Base-by-base conservation (phyloP, 2,888 invertebrate genomes). In the Andrena praecox region DNA sequence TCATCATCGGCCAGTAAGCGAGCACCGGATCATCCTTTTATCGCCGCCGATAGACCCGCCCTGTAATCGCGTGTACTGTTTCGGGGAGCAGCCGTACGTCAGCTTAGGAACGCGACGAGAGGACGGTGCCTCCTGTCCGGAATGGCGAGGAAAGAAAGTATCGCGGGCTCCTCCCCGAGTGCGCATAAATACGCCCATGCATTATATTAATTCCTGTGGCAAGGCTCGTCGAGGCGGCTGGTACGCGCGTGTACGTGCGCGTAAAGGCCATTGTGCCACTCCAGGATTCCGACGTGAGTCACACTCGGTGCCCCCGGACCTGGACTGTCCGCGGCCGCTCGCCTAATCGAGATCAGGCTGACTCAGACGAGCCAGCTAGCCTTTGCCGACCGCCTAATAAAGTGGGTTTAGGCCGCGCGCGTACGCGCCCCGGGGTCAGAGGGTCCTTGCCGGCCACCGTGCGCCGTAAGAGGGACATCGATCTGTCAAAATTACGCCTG, bases 311-410 rank as follows among this genome's bases (percentile, higher is more conserved):
- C 83, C 83, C 80, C 77, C 77, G 75, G 81, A 77, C 74, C 74
- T 24, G 76, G 80, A 70, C 74, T 77, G 76, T 79, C 85, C 84
- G 84, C 56, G 68, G 73, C 69, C 83, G 81, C 74, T 75, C 76
- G 83, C 85, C 82, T 89, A 90, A 89, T 88, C 90, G 88, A 89
- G 89, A 89, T 84, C 87, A 77, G 69, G 87, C 85, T 90, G 90
- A 90, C 88, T 90, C 90, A 89, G 77, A 80, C 82, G 64, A 42
- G 78, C 73, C 80, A 48, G 72, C 69, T 52, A 68, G 62, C 78
- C 77, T 78, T 24, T 81, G 66, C 73, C 52, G 54, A 59, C 75
- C 76, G 75, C 85, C 89, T 89, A 90, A 89, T 87, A 87, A 89
- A 89, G 88, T 82, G 77, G 76, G 69, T 78, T 88, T 89, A 85